phyloP scores from a whole-genome alignment of 2,113 vertebrate species.

The Neotoma lepida region DNA sequence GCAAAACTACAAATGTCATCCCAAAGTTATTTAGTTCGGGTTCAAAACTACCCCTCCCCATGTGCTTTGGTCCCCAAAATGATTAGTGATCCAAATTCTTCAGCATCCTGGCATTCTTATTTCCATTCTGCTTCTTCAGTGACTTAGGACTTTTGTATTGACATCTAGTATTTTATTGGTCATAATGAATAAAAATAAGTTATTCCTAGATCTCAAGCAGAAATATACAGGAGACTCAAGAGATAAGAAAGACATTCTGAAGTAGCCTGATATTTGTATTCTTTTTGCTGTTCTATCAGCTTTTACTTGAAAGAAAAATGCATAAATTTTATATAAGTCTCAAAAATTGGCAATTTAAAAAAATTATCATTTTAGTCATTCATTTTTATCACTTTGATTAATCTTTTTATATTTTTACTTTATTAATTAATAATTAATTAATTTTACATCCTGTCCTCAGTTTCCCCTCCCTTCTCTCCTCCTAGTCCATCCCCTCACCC shows the following conservation, averaged over 20 bases:
- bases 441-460: no score
- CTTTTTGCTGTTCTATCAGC: neutral
- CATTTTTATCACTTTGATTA: neutral
- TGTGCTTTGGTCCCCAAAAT: neutral
- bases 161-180: neutral
- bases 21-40: neutral
- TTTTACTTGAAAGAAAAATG: slow-evolving; percentile 52
- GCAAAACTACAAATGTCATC: neutral
- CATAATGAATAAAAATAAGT: neutral
- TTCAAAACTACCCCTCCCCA: neutral
- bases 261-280: neutral
- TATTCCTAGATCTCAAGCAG: neutral
- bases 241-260: neutral
- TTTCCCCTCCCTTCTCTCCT: no score
- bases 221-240: neutral
- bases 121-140: neutral
- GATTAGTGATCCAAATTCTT: neutral
- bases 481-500: no score
- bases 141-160: neutral
- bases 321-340: neutral
- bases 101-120: neutral
- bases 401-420: neutral
- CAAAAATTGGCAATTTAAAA: neutral
- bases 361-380: neutral
- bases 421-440: no score